Conservation (phyloP, 2,888 invertebrate genomes). For the Belgica antarctica region DNA sequence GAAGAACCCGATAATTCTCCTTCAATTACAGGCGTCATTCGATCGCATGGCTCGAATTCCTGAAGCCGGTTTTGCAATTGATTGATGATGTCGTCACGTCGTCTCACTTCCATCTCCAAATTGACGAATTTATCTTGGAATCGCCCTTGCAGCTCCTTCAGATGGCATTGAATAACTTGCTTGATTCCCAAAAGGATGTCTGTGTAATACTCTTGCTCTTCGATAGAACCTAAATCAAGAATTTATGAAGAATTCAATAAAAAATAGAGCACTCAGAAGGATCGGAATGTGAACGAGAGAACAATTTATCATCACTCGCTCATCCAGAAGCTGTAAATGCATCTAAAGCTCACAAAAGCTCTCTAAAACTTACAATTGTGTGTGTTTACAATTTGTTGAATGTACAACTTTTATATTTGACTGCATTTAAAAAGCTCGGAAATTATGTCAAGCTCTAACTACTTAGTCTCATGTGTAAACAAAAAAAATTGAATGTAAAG, state of each 20-base stretch:
- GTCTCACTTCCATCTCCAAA: constrained; percentile 76
- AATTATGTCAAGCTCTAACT: constrained; percentile 37
- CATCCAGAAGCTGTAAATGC: not conserved
- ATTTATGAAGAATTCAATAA: constrained; percentile 34
- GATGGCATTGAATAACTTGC: constrained; percentile 74
- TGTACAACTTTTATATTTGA: not conserved
- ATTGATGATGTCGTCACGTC: constrained; percentile 76
- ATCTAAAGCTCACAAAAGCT: constrained; percentile 38
- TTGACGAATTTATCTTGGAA: constrained; percentile 71
- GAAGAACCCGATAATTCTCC: constrained; percentile 48
- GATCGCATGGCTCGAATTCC: constrained; percentile 59
- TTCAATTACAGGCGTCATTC: constrained; percentile 46
- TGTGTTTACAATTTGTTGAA: not conserved
- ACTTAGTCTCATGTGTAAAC: too few species aligned
- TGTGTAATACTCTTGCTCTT: constrained; percentile 78
- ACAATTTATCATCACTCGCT: too few species aligned
- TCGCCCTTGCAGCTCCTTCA: constrained; percentile 68
- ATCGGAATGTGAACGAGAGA: too few species aligned
- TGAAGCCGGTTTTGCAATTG: constrained; percentile 72
- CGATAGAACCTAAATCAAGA: constrained; percentile 59
- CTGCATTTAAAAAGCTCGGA: not conserved
- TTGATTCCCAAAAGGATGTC: constrained; percentile 77
- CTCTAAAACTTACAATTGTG: constrained; percentile 36
- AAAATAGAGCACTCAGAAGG: too few species aligned
- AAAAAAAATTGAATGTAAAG: too few species aligned